Evolutionary conservation across 2,113 vertebrate genomes (phyloP).

Genomic region (Megaceryle maxima): DNA sequence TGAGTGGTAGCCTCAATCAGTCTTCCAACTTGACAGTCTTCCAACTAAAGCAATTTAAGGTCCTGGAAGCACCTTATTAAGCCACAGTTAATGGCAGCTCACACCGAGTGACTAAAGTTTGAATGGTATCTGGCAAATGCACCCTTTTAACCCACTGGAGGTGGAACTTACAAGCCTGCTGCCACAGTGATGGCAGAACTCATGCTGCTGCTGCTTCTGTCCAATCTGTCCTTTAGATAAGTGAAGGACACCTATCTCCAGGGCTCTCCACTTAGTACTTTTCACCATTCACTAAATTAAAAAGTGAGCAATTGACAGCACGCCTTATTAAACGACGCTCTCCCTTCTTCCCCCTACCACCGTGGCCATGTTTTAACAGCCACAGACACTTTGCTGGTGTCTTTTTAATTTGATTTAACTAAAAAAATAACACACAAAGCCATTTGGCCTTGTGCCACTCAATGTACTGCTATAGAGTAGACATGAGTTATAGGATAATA

Average conservation of each 20-base stretch:
- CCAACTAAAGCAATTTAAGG: background rate
- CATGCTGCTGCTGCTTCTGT: background rate
- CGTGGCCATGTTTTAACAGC: conserved; percentile 38
- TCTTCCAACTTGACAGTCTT: background rate
- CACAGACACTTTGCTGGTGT: conserved; percentile 51
- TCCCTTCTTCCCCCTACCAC: background rate
- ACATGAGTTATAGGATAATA: conserved; percentile 69
- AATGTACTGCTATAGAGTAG: background rate
- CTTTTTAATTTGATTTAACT: conserved; percentile 74
- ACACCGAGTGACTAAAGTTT: background rate
- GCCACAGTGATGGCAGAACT: conserved; percentile 13
- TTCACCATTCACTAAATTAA: conserved; percentile 49
- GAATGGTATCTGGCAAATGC: conserved; percentile 11
- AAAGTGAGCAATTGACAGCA: conserved; percentile 45
- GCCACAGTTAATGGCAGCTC: background rate
- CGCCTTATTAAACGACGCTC: conserved; percentile 18
- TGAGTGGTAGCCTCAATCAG: background rate
- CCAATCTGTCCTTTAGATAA: conserved; percentile 49
- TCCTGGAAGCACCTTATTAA: conserved; percentile 16
- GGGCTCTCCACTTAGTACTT: conserved; percentile 37
- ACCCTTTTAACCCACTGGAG: background rate
- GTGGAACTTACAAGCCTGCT: background rate
- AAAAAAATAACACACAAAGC: conserved; percentile 63
- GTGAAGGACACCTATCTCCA: conserved; percentile 49
- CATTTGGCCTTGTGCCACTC: conserved; percentile 70